Percentiles rank a stretch among this genome's conserved stretches.
These are phyloP conservation scores for Boulengeromyrus knoepffleri DNA, from an alignment of 2,113 vertebrate genomes.

Conservation along the genomic window DNA sequence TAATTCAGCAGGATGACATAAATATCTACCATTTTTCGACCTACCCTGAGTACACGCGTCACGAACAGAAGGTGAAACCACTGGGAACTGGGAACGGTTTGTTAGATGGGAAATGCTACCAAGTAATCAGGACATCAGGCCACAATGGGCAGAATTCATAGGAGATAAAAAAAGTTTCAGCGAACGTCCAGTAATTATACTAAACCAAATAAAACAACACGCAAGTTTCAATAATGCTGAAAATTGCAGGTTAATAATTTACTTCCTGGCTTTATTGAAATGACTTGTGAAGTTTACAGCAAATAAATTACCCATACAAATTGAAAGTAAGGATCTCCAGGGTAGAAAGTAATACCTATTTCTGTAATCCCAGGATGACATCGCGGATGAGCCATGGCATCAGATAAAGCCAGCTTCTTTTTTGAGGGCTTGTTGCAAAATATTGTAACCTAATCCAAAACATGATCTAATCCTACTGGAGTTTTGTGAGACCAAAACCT, in stretches of 20 bases:
- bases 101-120: background rate
- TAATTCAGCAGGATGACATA: background rate
- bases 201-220: background rate
- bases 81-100: background rate
- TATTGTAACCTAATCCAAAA: background rate
- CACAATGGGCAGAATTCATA: background rate
- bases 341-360: conserved; percentile 1
- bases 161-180: background rate
- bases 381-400: background rate
- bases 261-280: background rate
- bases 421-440: background rate
- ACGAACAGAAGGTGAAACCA: background rate
- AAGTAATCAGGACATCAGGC: background rate
- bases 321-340: background rate
- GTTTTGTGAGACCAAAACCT: background rate
- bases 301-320: background rate
- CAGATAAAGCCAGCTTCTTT: background rate
- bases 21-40: background rate
- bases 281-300: background rate
- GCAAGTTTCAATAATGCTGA: background rate
- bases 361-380: background rate
- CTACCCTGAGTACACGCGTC: background rate
- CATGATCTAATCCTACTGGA: background rate
- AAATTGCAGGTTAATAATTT: background rate
- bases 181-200: background rate